Conservation (phyloP, 2,797 vertebrate genomes). For the Smutsia temminckii region DNA sequence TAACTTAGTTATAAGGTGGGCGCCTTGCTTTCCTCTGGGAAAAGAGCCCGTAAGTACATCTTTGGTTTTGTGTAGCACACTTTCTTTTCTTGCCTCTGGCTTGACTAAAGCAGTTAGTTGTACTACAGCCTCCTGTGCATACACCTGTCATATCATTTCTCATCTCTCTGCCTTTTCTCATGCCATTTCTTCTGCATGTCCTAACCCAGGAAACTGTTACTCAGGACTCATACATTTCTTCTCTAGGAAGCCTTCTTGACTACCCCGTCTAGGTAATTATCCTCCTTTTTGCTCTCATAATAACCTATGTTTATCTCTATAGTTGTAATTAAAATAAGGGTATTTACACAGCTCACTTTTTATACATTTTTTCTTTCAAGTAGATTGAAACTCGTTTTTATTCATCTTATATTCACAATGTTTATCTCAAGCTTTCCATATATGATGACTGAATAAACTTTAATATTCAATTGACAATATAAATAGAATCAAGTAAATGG, state of each 20-base stretch:
- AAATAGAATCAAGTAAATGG: background rate
- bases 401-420: background rate
- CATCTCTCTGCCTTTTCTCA: background rate
- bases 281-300: background rate
- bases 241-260: background rate
- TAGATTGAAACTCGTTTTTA: background rate
- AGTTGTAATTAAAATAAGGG: background rate
- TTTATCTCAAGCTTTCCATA: background rate
- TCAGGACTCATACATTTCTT: background rate
- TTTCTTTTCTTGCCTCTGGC: background rate
- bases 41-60: background rate
- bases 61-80: background rate
- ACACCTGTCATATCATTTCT: background rate
- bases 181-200: background rate
- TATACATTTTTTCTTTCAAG: background rate
- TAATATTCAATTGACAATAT: background rate
- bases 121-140: background rate
- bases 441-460: background rate
- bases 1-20: background rate
- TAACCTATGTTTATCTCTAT: background rate
- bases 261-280: background rate
- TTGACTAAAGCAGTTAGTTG: no score
- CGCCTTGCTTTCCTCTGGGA: background rate
- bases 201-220: background rate
- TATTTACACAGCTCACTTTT: background rate